These are phyloP conservation scores for Cyphomyrus discorhynchus DNA, from an alignment of 2,113 vertebrate genomes.

Conservation along the genomic window DNA sequence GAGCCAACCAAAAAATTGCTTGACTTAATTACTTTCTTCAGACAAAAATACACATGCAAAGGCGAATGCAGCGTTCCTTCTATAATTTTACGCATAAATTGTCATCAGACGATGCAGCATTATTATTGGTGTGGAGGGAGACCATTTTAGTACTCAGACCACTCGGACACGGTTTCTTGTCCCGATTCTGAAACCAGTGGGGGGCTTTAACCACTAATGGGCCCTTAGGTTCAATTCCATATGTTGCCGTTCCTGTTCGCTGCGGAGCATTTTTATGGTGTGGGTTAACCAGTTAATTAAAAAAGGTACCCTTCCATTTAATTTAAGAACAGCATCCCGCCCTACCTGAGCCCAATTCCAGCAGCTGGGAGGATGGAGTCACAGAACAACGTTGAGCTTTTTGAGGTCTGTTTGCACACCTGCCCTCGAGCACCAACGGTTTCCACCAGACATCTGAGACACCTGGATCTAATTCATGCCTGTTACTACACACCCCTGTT, in stretches of 20 bases:
- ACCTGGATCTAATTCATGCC: not conserved
- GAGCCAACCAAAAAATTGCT: not conserved
- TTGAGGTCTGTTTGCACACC: not conserved
- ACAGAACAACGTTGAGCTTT: not conserved
- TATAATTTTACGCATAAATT: not conserved
- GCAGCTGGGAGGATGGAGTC: not conserved
- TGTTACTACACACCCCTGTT: not conserved
- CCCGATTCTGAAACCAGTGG: not conserved
- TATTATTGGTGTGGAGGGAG: not conserved
- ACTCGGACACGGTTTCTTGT: not conserved
- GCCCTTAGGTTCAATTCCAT: not conserved
- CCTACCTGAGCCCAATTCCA: not conserved
- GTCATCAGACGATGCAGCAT: not conserved
- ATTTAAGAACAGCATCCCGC: not conserved
- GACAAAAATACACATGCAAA: not conserved
- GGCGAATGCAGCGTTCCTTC: not conserved
- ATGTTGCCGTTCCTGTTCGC: not conserved
- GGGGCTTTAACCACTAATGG: not conserved
- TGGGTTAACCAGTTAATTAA: not conserved
- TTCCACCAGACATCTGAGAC: not conserved
- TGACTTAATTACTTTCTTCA: not conserved
- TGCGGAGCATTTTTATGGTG: not conserved
- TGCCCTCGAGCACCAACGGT: not conserved
- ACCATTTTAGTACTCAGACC: not conserved
- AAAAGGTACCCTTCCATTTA: not conserved